phyloP scores from a whole-genome alignment of 2,797 vertebrate species.

The Oophaga sylvatica region DNA sequence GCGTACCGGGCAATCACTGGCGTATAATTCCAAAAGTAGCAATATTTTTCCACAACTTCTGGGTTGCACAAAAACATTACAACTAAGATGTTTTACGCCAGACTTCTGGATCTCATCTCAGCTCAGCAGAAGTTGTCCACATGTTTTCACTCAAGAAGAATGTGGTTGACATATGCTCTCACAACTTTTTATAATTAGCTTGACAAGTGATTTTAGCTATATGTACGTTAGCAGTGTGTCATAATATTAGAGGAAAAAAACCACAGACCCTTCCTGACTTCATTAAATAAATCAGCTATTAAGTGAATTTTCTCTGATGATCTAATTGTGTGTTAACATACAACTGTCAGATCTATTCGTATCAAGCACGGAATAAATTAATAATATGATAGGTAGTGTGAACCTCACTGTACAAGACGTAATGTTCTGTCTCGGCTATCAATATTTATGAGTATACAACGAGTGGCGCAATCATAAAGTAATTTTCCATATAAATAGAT shows the following conservation, averaged over 20 bases:
- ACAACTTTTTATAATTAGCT: conserved; percentile 18
- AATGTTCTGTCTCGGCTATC: conserved; percentile 37
- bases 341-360: conserved; percentile 30
- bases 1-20: too few species aligned
- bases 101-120: neutral
- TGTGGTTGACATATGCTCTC: conserved; percentile 4
- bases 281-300: conserved; percentile 20
- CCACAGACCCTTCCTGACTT: neutral
- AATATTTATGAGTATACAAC: conserved; percentile 53
- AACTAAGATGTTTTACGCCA: too few species aligned
- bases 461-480: conserved; percentile 37
- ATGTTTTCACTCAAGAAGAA: neutral
- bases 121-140: neutral
- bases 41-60: too few species aligned
- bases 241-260: neutral
- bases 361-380: conserved; percentile 18
- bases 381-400: neutral
- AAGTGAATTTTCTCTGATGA: conserved; percentile 19
- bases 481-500: conserved; percentile 41
- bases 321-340: conserved; percentile 2
- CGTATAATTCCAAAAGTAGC: too few species aligned
- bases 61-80: too few species aligned
- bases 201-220: neutral
- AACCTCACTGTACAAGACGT: conserved; percentile 3
- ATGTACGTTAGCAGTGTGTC: neutral